Evolutionary conservation across 2,888 invertebrate species (phyloP), one percentile per base, ranked within the genome.

Genomic region (Helobdella robusta): DNA sequence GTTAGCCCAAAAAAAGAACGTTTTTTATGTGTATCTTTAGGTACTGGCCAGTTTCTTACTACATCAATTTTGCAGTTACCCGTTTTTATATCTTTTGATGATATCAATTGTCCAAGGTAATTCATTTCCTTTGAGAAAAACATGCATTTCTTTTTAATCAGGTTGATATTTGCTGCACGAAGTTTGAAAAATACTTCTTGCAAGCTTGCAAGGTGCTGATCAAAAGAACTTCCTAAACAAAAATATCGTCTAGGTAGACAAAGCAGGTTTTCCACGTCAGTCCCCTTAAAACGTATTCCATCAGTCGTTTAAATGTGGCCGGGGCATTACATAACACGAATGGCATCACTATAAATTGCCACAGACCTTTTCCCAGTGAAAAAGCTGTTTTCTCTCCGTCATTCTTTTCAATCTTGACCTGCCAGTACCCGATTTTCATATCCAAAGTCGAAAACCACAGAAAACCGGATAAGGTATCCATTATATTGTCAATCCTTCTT

Each of bases 341-440:
- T 20, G 66, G 58, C 25, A 66, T 40, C 6, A 56, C 48, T 5
- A 15, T 50, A 52, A 66, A 66, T 5, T 66, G 64, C 28, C 28
- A 66, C 20, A 59, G 18, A 2, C 68, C 66, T 0, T 44, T 36
- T 34, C 46, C 56, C 11, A 54, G 36, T n/a, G 35, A 54, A 52
- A 66, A 68, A 11, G 68, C 68, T 8, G 66, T 68, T 35, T 68
- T 64, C 4, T 34, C 23, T 40, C 40, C 52, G 34, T 63, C 62
- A 6, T 48, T 44, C 5, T 54, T 23, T 8, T 32, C 28, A 3
- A 68, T n/a, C 8, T 65, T 68, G 1, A 73, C 68, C 52, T 73
- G 73, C 71, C 70, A 73, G 63, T 73, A 73, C 8, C 71, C 71
- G 15, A 56, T 52, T 8, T 44, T 63, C 18, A 72, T 52, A 63